phyloP scores from a whole-genome alignment of 2,797 vertebrate genomes.

The Fratercula arctica region DNA sequence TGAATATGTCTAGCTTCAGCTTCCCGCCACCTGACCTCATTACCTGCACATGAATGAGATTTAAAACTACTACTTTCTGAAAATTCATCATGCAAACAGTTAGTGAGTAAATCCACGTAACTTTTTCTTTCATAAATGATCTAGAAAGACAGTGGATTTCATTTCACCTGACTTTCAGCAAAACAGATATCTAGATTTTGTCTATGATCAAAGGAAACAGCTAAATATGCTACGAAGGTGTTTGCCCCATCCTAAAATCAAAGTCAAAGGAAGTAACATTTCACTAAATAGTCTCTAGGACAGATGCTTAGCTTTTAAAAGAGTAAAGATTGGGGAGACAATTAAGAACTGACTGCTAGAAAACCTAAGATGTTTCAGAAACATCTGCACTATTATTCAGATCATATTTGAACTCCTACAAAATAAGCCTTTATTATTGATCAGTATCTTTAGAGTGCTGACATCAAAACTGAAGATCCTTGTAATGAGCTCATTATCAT shows the following conservation, averaged over 20 bases:
- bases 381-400: not conserved
- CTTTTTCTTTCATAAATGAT: not conserved
- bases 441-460: not conserved
- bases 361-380: not conserved
- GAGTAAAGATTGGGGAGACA: not conserved
- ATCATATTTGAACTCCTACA: conserved; percentile 7
- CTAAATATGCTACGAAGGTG: not conserved
- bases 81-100: not conserved
- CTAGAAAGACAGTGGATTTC: not conserved
- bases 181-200: not conserved
- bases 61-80: not conserved
- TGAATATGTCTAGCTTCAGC: not conserved
- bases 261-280: not conserved
- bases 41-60: not conserved
- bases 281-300: not conserved
- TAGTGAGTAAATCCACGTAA: not conserved
- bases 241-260: not conserved
- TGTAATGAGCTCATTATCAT: conserved; percentile 40
- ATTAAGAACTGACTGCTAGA: not conserved
- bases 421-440: conserved; percentile 32
- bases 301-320: not conserved
- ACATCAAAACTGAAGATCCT: conserved; percentile 41
- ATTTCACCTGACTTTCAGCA: not conserved
- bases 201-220: not conserved
- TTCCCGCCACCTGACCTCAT: not conserved